Evolutionary conservation across 2,797 vertebrate species (phyloP).

Genomic region (Lindbergichthys nudifrons): DNA sequence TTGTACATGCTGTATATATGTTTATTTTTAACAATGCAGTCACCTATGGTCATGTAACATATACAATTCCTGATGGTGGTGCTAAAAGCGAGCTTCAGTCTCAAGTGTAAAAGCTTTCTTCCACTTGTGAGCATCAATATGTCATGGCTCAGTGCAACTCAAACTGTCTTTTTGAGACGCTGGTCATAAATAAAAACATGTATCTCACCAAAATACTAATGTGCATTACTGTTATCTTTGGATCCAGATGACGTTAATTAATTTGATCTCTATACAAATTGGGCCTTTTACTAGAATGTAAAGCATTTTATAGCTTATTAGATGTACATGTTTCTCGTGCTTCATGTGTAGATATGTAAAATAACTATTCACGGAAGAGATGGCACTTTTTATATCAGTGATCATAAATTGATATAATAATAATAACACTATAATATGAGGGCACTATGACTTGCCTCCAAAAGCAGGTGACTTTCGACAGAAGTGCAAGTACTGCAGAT

Average conservation of each 20-base stretch:
- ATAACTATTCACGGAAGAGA: too few species aligned
- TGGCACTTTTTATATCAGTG: too few species aligned
- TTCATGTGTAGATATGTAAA: too few species aligned
- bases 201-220: not conserved
- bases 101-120: not conserved
- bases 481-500: too few species aligned
- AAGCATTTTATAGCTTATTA: too few species aligned
- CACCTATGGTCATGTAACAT: not conserved
- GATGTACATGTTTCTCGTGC: too few species aligned
- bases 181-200: not conserved
- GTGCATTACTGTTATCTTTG: not conserved
- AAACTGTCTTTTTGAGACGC: not conserved
- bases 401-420: too few species aligned
- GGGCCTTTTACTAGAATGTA: too few species aligned
- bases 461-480: not conserved
- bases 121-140: not conserved
- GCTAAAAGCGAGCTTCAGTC: not conserved
- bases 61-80: slow-evolving; percentile 4
- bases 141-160: not conserved
- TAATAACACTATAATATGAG: not conserved
- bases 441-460: not conserved
- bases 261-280: too few species aligned
- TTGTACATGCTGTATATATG: not conserved
- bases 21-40: not conserved
- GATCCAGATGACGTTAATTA: not conserved